phyloP scores from a whole-genome alignment of 2,797 vertebrate genomes.

The Balearica regulorum region DNA sequence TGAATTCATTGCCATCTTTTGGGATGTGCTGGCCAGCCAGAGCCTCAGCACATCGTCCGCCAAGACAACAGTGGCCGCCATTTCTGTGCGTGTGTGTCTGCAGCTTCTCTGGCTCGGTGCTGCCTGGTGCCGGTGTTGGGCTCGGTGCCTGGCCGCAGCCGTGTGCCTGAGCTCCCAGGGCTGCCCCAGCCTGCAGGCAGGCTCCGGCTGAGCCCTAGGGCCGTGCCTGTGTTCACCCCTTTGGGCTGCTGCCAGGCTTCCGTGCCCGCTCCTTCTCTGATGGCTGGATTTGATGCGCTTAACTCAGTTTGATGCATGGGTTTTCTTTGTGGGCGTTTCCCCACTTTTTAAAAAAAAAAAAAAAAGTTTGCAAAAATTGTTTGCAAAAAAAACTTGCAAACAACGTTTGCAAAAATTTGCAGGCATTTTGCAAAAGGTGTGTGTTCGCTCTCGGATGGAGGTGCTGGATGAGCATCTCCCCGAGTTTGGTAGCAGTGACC shows the following conservation, averaged over 20 bases:
- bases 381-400: not conserved
- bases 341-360: fast-evolving
- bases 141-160: not conserved
- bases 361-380: not conserved
- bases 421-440: not conserved
- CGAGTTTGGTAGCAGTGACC: not conserved
- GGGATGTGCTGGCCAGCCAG: not conserved
- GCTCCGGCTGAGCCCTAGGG: not conserved
- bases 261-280: not conserved
- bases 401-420: not conserved
- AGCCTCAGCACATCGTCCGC: not conserved
- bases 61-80: not conserved
- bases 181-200: slow-evolving; percentile 39
- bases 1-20: slow-evolving; percentile 29
- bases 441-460: not conserved
- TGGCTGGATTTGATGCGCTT: not conserved
- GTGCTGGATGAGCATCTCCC: not conserved
- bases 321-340: not conserved
- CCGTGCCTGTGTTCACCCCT: not conserved
- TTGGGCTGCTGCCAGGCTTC: not conserved
- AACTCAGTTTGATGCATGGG: not conserved
- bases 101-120: not conserved
- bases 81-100: not conserved
- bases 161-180: not conserved
- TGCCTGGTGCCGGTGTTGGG: not conserved